Conservation (phyloP, 2,797 vertebrate genomes). For the Merluccius polli region DNA sequence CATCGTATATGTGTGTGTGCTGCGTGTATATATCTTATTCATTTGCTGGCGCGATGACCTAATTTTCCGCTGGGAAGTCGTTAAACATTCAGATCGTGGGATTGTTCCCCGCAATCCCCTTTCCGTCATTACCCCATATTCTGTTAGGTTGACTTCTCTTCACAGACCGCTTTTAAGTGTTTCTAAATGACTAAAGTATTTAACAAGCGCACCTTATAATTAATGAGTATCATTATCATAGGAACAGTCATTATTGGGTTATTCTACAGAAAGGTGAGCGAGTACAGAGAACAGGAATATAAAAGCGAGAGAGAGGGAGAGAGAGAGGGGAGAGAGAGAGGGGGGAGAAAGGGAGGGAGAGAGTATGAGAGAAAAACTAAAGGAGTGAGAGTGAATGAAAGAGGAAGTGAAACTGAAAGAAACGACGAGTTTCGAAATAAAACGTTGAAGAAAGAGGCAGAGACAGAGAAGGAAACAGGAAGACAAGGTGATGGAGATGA, state of each 20-base stretch:
- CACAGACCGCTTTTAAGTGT: neutral
- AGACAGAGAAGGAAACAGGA: neutral
- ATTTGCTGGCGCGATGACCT: conserved; percentile 46
- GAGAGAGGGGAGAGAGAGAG: neutral
- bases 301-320: neutral
- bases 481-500: neutral
- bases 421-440: neutral
- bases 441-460: neutral
- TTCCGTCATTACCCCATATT: neutral
- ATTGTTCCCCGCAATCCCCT: neutral
- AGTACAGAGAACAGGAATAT: neutral
- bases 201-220: neutral
- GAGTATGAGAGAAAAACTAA: neutral
- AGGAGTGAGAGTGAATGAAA: neutral
- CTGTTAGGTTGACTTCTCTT: neutral
- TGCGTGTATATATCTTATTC: conserved; percentile 34
- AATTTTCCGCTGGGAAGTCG: conserved; percentile 39
- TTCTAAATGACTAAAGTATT: neutral
- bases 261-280: neutral
- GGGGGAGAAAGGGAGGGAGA: neutral
- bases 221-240: neutral
- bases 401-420: neutral
- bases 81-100: conserved; percentile 48
- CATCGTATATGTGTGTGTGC: conserved; percentile 47
- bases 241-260: neutral